phyloP scores from a whole-genome alignment of 2,888 invertebrate species.

The Limnephilus auricula region DNA sequence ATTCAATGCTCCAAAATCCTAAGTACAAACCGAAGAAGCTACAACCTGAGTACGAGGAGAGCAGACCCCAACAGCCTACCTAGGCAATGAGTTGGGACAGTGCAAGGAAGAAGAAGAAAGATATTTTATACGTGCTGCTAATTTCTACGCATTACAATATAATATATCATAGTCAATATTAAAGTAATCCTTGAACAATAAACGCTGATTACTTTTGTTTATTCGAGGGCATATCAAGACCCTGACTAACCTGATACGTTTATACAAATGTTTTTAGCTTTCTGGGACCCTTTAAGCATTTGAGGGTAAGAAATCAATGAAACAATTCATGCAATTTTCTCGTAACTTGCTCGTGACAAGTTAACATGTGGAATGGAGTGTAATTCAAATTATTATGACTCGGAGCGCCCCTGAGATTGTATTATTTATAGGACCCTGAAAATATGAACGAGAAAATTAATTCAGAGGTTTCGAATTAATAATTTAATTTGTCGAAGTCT shows the following conservation, averaged over 20 bases:
- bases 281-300: not conserved
- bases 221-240: not conserved
- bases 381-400: not conserved
- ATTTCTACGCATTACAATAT: no score
- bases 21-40: no score
- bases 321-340: constrained; percentile 9
- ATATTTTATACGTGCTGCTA: no score
- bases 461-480: not conserved
- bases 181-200: not conserved
- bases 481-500: not conserved
- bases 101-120: no score
- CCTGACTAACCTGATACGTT: not conserved
- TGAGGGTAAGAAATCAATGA: not conserved
- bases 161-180: no score
- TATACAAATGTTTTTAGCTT: not conserved
- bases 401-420: not conserved
- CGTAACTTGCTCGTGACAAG: constrained; percentile 6
- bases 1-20: no score
- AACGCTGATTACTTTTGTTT: not conserved
- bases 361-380: not conserved
- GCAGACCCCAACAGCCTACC: no score
- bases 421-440: not conserved
- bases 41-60: no score
- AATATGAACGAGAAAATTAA: not conserved
- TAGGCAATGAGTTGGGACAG: no score